Evolutionary conservation across 1,140 invertebrate genomes (phyloP), one percentile per base, ranked within the genome.

Genomic region (Nasonia vitripennis): DNA sequence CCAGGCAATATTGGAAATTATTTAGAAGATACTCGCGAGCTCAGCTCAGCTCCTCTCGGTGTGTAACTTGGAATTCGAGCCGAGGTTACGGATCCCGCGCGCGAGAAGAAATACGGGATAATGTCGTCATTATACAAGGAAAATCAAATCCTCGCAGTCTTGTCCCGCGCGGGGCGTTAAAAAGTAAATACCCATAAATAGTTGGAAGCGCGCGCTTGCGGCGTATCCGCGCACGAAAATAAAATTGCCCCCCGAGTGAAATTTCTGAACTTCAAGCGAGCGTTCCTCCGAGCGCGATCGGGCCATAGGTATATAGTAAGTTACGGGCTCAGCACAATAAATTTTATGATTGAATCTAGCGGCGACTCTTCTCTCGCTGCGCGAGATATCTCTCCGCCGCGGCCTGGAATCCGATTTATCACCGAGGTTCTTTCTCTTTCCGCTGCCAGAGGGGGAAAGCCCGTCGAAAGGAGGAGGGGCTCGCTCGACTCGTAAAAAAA

Each of bases 291-390:
- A 27, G 62, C 70, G 74, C 6, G 41, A 45, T 45, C 41, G 55
- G 20, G 55, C 17, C n/a, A 62, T 62, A 37, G 55, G 55, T 62
- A 62, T 62, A 62, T 86, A 51, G 27, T 86, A 82, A 78, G 74
- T 82, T 71, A 82, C 84, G 78, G 74, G 62, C 74, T 86, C 74
- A 82, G 67, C 74, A 82, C 79, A 70, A 86, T 86, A 86, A 86
- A 86, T 86, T 86, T 86, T 86, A 86, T 82, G 73, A 82, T 86
- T 70, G 84, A 86, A 78, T 82, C 79, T 78, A 71, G 62, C 27
- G 27, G 74, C 67, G 55, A 55, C 67, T 27, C 23, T 62, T 31
- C 34, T 37, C 34, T 37, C 0, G 34, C 34, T 27, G 34, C 34
- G 34, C 34, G 17, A 41, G 71, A 85, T 81, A 85, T 81, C 34